Evolutionary conservation across 2,113 vertebrate genomes (phyloP), one percentile per base, ranked within the genome.

Genomic region (Otis tarda): DNA sequence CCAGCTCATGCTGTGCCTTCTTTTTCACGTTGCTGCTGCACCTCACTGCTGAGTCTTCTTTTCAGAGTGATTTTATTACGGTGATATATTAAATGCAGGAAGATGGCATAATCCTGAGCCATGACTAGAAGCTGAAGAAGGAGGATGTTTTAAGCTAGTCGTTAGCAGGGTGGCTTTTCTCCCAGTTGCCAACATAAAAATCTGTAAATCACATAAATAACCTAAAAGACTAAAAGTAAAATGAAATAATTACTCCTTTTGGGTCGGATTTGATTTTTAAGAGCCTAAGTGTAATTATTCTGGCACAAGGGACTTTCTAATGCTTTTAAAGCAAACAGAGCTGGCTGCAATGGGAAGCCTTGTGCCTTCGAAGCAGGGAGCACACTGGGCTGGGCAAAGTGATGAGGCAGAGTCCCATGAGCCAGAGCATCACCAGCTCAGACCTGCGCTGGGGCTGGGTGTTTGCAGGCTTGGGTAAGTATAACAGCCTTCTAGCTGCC

Each of bases 201-300:
- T 76, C 89, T 64, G 57, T 80, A 85, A 69, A 83, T 74, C 59
- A 65, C 59, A 33, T 95, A 88, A 91, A 94, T 93, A 95, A 88
- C 28, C 33, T 69, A 43, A 61, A 88, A 79, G 39, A 85, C 74
- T 94, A 84, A 86, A 94, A 95, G n/a, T 37, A 80, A 52, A 94
- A 90, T 90, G 45, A 92, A 94, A 59, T 91, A 91, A 90, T 92
- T 90, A 69, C 24, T 94, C 47, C 30, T 91, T 93, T 92, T 73
- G 23, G 45, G 57, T 80, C 39, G 35, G 43, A 88, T 95, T 93
- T 94, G 55, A 37, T 64, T 94, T 96, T 85, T 65, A 93, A 93
- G 79, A 83, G 43, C 79, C 33, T 77, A 35, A 55, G 63, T 50
- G 35, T 89, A 87, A 93, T 75, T 68, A 78, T 61, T 52, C 43